Evolutionary conservation across 2,113 vertebrate species (phyloP).

Genomic region (Ascaphus truei): DNA sequence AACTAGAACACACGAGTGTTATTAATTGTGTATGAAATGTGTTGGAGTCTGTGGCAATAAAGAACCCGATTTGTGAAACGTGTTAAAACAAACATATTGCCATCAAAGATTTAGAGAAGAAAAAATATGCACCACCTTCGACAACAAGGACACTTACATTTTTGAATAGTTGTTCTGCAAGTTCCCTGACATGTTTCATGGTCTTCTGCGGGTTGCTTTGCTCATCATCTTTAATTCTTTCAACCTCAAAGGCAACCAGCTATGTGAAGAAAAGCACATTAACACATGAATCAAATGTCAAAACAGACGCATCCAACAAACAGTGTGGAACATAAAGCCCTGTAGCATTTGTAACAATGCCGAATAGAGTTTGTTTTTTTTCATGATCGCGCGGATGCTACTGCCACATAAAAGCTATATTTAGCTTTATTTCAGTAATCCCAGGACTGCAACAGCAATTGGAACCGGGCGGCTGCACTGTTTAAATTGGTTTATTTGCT

Average conservation of each 20-base stretch:
- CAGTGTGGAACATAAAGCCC: too few relatives aligned
- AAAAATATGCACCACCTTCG: background rate
- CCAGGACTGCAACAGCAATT: too few relatives aligned
- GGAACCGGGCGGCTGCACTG: background rate
- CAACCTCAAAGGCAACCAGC: conserved; percentile 92
- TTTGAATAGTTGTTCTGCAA: conserved; percentile 91
- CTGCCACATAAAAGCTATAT: background rate
- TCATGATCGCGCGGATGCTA: background rate
- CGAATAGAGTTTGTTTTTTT: too few relatives aligned
- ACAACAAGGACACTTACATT: conserved; percentile 72
- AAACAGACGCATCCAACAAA: too few relatives aligned
- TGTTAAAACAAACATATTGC: background rate
- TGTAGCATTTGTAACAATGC: too few relatives aligned
- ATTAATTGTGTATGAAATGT: too few relatives aligned
- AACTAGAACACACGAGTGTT: too few relatives aligned
- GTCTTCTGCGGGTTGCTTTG: conserved; percentile 75
- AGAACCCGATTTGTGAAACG: background rate
- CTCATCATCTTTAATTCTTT: conserved; percentile 86
- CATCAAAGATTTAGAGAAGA: background rate
- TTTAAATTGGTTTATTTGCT: background rate
- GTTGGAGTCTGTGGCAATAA: too few relatives aligned
- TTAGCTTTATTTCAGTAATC: background rate
- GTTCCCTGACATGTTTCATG: conserved; percentile 84
- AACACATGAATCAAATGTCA: conserved; percentile 22
- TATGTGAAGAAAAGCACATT: conserved; percentile 40